phyloP scores from a whole-genome alignment of 1,140 invertebrate genomes.

The Scylla paramamosain region DNA sequence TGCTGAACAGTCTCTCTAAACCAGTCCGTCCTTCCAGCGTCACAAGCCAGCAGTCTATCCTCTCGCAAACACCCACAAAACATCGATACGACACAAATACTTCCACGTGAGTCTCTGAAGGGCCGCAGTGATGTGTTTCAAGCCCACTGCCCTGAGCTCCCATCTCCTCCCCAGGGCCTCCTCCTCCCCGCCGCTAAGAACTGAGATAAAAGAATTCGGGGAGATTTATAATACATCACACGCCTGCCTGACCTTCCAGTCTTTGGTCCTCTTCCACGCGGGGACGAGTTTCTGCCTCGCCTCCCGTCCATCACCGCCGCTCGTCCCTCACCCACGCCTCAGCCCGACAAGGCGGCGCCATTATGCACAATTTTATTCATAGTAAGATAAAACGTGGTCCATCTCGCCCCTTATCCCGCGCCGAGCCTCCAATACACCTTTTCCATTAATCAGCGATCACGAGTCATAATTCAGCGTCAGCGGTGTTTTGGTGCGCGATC shows the following conservation, averaged over 20 bases:
- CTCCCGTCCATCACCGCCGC: slow-evolving; percentile 22
- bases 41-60: too few relatives aligned
- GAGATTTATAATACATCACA: slow-evolving; percentile 35
- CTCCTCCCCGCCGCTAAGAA: neutral
- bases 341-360: neutral
- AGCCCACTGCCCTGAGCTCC: too few relatives aligned
- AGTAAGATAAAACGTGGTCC: slow-evolving; percentile 27
- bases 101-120: too few relatives aligned
- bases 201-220: neutral
- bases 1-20: too few relatives aligned
- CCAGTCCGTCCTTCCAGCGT: too few relatives aligned
- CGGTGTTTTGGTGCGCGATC: slow-evolving; percentile 66
- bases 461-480: slow-evolving; percentile 71
- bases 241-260: neutral
- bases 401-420: neutral
- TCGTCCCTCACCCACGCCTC: neutral
- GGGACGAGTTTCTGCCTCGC: neutral
- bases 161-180: neutral
- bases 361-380: slow-evolving; percentile 39
- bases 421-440: slow-evolving; percentile 60
- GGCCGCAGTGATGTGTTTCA: too few relatives aligned
- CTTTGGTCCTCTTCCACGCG: neutral
- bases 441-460: slow-evolving; percentile 72
- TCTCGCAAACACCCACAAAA: too few relatives aligned
- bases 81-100: too few relatives aligned